Evolutionary conservation across 2,113 vertebrate genomes (phyloP), one percentile per base, ranked within the genome.

Genomic region (Acinonyx jubatus): DNA sequence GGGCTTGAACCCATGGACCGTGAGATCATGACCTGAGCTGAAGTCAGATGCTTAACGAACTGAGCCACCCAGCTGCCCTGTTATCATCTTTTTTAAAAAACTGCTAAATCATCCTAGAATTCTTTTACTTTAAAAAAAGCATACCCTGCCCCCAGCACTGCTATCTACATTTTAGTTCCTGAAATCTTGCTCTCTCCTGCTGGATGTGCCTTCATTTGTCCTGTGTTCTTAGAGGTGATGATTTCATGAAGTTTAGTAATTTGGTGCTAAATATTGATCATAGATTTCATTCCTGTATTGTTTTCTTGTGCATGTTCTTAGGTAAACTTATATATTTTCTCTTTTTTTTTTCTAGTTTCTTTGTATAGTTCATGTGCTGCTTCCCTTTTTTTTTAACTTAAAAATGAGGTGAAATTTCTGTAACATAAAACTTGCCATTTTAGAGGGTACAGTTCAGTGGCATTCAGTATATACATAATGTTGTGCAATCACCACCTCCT

Each of bases 271-370:
- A 69, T 88, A 83, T 16, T 79, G 38, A 69, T 91, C 55, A 33
- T 36, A 93, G 8, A 78, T 92, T 91, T 95, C 10, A 78, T 92
- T 95, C 12, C 29, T 92, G 33, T 41, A 82, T 45, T 94, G 55
- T 88, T 76, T 96, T 95, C 69, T 83, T 74, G 38, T 91, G 48
- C 48, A 25, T 76, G 21, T 79, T 80, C 29, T 86, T 55, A 91
- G 36, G 18, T 65, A 88, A 82, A 82, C 27, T 71, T 86, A 21
- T 2, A 7, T 36, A 9, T 36, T 86, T 61, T 48, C 12, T 63
- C 18, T 92, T 31, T 63, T 29, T 10, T 65, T 94, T 76, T 55
- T 2, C 45, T 89, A 61, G n/a, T 92, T 82, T 74, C 16, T 92
- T 74, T 83, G 7, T 69, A 19, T 50, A 61, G 23, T 57, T 55